These are phyloP conservation scores for Lathronympha strigana DNA, from an alignment of 2,888 invertebrate species.

Conservation along the genomic window DNA sequence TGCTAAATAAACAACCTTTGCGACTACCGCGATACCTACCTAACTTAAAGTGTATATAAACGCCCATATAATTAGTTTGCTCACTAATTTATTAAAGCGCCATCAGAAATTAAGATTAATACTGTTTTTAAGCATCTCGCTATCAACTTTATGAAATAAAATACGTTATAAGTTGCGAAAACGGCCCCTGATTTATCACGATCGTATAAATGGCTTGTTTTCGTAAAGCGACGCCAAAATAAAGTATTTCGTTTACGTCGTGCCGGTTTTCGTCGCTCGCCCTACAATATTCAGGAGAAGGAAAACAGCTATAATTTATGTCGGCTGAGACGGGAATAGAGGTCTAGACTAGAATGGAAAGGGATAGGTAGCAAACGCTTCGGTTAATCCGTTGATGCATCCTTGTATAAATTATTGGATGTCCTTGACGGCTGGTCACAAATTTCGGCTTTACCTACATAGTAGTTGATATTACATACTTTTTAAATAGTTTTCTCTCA, in stretches of 20 bases:
- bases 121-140: conserved; percentile 27
- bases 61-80: neutral
- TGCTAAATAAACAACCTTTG: too few relatives aligned
- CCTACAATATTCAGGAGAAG: conserved; percentile 66
- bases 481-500: too few relatives aligned
- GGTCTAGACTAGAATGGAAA: conserved; percentile 32
- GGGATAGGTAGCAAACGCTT: conserved; percentile 43
- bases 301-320: conserved; percentile 76
- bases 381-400: conserved; percentile 54
- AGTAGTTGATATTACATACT: too few relatives aligned
- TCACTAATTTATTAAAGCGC: neutral
- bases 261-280: conserved; percentile 56
- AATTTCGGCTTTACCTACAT: conserved; percentile 40
- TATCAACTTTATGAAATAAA: conserved; percentile 41
- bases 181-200: conserved; percentile 65
- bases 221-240: conserved; percentile 69
- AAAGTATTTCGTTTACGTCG: conserved; percentile 71
- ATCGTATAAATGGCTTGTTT: conserved; percentile 74
- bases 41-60: neutral
- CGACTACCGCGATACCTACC: too few relatives aligned
- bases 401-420: conserved; percentile 53
- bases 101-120: conserved; percentile 31
- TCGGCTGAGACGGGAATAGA: conserved; percentile 52
- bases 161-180: conserved; percentile 47
- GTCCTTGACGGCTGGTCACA: conserved; percentile 49